These are phyloP conservation scores for Fissipunctia ypsillon DNA, from an alignment of 2,888 invertebrate species.

Conservation along the genomic window DNA sequence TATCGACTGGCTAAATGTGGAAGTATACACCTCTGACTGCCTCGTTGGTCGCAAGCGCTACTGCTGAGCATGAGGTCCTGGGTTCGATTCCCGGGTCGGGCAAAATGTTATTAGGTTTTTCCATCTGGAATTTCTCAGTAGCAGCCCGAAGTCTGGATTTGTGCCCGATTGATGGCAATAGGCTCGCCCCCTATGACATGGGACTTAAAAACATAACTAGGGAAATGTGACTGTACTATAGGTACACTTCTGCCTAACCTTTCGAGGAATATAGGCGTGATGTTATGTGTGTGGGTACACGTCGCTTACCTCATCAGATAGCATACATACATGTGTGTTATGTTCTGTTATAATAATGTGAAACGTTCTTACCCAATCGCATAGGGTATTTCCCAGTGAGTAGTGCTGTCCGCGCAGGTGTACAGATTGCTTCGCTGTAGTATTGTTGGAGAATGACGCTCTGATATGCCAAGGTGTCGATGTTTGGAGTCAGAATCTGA, in stretches of 20 bases:
- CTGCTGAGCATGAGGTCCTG: background rate
- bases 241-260: too few relatives aligned
- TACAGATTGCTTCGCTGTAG: constrained; percentile 96
- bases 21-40: too few relatives aligned
- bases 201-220: background rate
- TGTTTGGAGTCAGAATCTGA: constrained; percentile 97
- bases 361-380: constrained; percentile 91
- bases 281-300: too few relatives aligned
- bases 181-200: too few relatives aligned
- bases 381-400: constrained; percentile 97
- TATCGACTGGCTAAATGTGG: too few relatives aligned
- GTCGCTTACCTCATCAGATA: too few relatives aligned
- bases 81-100: background rate
- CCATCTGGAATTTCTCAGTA: background rate
- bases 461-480: constrained; percentile 96
- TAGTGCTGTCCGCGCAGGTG: constrained; percentile 95
- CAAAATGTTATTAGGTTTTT: background rate
- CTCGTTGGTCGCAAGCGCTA: too few relatives aligned
- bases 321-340: too few relatives aligned
- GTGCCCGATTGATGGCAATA: too few relatives aligned
- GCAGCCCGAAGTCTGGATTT: too few relatives aligned
- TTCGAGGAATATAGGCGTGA: background rate
- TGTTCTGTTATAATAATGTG: too few relatives aligned
- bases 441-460: constrained; percentile 96
- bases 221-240: background rate